phyloP scores from a whole-genome alignment of 2,113 vertebrate genomes.

The Chauna torquata region DNA sequence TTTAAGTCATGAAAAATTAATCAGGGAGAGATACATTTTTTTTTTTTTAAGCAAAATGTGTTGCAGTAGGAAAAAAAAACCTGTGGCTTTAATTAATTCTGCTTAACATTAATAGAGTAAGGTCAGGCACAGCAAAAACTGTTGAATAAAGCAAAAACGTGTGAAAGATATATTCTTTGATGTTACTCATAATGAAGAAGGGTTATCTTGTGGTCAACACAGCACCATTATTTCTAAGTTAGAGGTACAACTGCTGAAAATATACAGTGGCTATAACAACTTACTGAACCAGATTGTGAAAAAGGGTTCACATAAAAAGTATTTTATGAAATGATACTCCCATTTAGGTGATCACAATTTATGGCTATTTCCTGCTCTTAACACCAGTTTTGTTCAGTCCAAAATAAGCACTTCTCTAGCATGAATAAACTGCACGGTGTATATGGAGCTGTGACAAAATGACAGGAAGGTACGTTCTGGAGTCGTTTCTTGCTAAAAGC shows the following conservation, averaged over 20 bases:
- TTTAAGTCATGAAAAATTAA: conserved; percentile 77
- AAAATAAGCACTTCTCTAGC: not conserved
- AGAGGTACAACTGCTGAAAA: conserved; percentile 60
- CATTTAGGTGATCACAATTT: conserved; percentile 34
- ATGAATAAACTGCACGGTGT: fast-evolving
- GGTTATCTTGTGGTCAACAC: conserved; percentile 73
- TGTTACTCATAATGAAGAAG: conserved; percentile 75
- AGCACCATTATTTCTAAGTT: conserved; percentile 78
- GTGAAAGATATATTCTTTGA: conserved; percentile 72
- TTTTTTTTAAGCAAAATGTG: conserved; percentile 69
- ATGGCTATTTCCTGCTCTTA: not conserved
- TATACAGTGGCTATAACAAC: conserved; percentile 66
- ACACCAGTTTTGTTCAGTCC: not conserved
- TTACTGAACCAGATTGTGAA: conserved; percentile 31
- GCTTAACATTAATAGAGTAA: conserved; percentile 74
- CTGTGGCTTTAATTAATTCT: conserved; percentile 75
- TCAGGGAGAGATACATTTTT: conserved; percentile 60
- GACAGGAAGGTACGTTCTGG: not conserved
- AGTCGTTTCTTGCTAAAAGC: not conserved
- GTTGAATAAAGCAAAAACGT: conserved; percentile 79
- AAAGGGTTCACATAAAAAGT: conserved; percentile 58
- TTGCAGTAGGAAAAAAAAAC: conserved; percentile 57
- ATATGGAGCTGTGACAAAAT: not conserved
- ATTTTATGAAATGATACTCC: conserved; percentile 52
- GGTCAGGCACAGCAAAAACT: conserved; percentile 74